Evolutionary conservation across 1,140 invertebrate species (phyloP), one percentile per base, ranked within the genome.

Genomic region (Panagrolaimus sp.): DNA sequence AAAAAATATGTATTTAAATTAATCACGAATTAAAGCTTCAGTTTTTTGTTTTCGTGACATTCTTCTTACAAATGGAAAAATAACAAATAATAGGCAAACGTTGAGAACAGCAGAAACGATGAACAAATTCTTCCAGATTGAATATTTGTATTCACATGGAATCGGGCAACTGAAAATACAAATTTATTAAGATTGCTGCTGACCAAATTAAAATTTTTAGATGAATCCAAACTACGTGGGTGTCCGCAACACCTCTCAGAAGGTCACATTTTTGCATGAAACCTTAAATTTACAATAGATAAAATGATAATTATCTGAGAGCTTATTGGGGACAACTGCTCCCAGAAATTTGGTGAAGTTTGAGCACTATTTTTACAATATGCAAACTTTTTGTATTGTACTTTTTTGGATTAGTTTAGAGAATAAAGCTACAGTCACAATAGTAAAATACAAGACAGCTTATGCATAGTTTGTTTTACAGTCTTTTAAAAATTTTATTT

Each of bases 121-220:
- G 51, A 74, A 76, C 62, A 76, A 31, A 78, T 76, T 76, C 14
- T 76, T 53, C 74, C 74, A 76, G n/a, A 75, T 66, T 45, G 46
- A 71, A 45, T 65, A 78, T 20, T 68, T 47, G 44, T 76, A 68
- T 63, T 76, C 74, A 25, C 74, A 76, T 11, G 74, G 74, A 13
- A 76, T 64, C 3, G 74, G 74, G 47, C 74, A 76, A 46, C 75
- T 76, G 31, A 77, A 79, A 63, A 27, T 5, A 4, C 7, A 4
- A 38, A 38, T 38, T 38, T 11, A 38, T 67, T 31, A 2, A 13
- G 43, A 42, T 66, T 14, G 44, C 43, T 27, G 9, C 8, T 13
- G 20, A 72, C 0, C 9, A 71, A 63, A 48, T n/a, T n/a, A 72
- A 42, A 38, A 16, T 69, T 23, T 16, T 53, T 11, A 53, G 13